These are phyloP conservation scores for Protonibea diacanthus DNA, from an alignment of 2,797 vertebrate species.

Conservation along the genomic window DNA sequence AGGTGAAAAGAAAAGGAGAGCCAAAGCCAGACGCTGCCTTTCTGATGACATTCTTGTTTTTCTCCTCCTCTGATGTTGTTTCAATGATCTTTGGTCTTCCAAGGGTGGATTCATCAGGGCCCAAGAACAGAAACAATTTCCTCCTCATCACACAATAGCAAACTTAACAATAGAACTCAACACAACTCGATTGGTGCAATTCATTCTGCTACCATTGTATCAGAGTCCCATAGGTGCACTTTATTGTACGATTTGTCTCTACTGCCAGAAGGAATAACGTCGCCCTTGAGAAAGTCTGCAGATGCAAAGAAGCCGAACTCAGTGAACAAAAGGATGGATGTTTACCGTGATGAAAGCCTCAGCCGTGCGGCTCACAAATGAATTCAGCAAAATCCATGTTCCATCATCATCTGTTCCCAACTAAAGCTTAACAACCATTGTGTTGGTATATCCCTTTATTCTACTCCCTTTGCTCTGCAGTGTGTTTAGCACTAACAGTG, in stretches of 20 bases:
- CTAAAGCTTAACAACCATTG: conserved; percentile 29
- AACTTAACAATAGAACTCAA: conserved; percentile 65
- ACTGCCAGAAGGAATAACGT: conserved; percentile 51
- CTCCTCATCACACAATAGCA: conserved; percentile 63
- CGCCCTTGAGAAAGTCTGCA: conserved; percentile 57
- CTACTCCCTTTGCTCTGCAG: conserved; percentile 23
- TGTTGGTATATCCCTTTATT: conserved; percentile 21
- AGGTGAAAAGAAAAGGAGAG: conserved; percentile 20
- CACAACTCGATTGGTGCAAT: conserved; percentile 52
- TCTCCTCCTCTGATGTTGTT: conserved; percentile 43
- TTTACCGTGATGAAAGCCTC: conserved; percentile 39
- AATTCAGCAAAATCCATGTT: conserved; percentile 22
- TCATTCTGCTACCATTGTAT: conserved; percentile 73
- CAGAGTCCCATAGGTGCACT: conserved; percentile 66
- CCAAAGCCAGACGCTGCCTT: conserved; percentile 31
- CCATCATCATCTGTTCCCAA: conserved; percentile 18
- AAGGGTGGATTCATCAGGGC: conserved; percentile 62
- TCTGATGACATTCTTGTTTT: conserved; percentile 48
- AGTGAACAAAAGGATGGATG: conserved; percentile 40
- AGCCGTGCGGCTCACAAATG: conserved; percentile 11
- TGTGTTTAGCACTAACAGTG: conserved; percentile 48
- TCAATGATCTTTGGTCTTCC: conserved; percentile 60
- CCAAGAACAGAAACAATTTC: conserved; percentile 76
- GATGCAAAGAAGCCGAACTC: conserved; percentile 30
- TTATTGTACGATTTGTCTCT: conserved; percentile 59